Conservation (phyloP, 1,140 invertebrate species). For the Aphelenchoides fujianensis region DNA sequence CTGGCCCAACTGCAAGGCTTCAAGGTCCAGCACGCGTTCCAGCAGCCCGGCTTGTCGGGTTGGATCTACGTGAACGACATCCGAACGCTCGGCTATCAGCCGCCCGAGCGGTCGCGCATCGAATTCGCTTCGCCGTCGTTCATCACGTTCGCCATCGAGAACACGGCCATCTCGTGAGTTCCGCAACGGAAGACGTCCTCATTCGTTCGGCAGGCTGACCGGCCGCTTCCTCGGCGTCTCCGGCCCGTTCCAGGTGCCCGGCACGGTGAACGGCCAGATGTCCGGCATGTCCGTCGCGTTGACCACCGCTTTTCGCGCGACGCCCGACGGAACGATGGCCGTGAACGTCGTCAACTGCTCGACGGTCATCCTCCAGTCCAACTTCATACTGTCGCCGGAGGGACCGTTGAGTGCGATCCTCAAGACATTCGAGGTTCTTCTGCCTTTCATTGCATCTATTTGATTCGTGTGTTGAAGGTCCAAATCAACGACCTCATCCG, state of each 20-base stretch:
- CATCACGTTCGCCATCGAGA: slow-evolving; percentile 52
- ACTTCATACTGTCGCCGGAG: slow-evolving; percentile 58
- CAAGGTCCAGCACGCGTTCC: slow-evolving; percentile 47
- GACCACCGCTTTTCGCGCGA: slow-evolving; percentile 45
- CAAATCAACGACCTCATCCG: slow-evolving; percentile 58
- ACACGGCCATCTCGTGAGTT: slow-evolving; percentile 56
- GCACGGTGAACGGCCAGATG: slow-evolving; percentile 46
- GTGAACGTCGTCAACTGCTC: slow-evolving; percentile 57
- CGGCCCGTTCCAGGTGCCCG: slow-evolving; percentile 52
- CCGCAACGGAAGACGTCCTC: neutral
- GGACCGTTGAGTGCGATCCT: slow-evolving; percentile 54
- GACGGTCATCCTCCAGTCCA: slow-evolving; percentile 48
- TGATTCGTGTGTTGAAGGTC: slow-evolving; percentile 33
- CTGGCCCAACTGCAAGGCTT: slow-evolving; percentile 48
- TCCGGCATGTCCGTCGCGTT: slow-evolving; percentile 48
- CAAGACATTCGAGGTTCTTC: slow-evolving; percentile 54
- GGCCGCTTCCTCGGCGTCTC: slow-evolving; percentile 51
- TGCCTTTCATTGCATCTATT: neutral
- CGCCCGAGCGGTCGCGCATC: slow-evolving; percentile 49
- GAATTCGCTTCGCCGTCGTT: slow-evolving; percentile 51
- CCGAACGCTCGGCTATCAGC: slow-evolving; percentile 50
- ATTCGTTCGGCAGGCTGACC: slow-evolving; percentile 47
- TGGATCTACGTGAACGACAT: slow-evolving; percentile 51
- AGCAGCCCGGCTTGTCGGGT: slow-evolving; percentile 52
- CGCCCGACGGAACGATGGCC: slow-evolving; percentile 51